Evolutionary conservation across 2,888 invertebrate genomes (phyloP).

Genomic region (Biston betularia): DNA sequence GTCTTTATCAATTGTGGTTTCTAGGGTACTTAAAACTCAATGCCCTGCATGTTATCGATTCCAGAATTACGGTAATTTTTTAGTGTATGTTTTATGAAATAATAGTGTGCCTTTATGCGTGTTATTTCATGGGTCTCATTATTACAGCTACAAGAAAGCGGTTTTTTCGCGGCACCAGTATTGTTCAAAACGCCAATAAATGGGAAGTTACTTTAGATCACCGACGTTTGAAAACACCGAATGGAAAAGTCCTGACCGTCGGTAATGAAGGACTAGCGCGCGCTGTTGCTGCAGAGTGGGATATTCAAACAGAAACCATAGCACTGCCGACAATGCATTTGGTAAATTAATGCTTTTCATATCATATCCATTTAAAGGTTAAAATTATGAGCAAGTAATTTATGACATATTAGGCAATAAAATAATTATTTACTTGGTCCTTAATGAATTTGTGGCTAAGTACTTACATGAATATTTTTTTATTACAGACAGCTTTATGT

Average conservation of each 20-base stretch:
- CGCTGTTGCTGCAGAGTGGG: conserved; percentile 98
- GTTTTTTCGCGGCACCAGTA: conserved; percentile 91
- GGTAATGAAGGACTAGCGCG: conserved; percentile 95
- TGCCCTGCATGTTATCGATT: conserved; percentile 53
- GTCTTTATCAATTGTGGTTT: conserved; percentile 45
- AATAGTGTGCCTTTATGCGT: background rate
- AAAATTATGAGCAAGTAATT: background rate
- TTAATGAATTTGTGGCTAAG: too few relatives aligned
- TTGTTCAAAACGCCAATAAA: conserved; percentile 89
- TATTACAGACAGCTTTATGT: conserved; percentile 92
- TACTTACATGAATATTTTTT: background rate
- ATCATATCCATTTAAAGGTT: background rate
- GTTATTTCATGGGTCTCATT: background rate
- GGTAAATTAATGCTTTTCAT: conserved; percentile 77
- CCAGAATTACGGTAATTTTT: conserved; percentile 66
- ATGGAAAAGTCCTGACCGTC: conserved; percentile 91
- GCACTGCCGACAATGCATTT: conserved; percentile 95
- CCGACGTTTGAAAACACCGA: conserved; percentile 95
- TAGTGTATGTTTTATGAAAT: background rate
- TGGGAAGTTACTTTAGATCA: conserved; percentile 96
- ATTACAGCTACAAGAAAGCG: conserved; percentile 86
- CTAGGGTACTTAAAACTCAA: conserved; percentile 48
- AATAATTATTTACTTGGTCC: too few relatives aligned
- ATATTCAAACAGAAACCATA: conserved; percentile 92
- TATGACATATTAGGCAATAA: too few relatives aligned